These are phyloP conservation scores for Darwinula stevensoni DNA, from an alignment of 2,888 invertebrate genomes.

Conservation along the genomic window DNA sequence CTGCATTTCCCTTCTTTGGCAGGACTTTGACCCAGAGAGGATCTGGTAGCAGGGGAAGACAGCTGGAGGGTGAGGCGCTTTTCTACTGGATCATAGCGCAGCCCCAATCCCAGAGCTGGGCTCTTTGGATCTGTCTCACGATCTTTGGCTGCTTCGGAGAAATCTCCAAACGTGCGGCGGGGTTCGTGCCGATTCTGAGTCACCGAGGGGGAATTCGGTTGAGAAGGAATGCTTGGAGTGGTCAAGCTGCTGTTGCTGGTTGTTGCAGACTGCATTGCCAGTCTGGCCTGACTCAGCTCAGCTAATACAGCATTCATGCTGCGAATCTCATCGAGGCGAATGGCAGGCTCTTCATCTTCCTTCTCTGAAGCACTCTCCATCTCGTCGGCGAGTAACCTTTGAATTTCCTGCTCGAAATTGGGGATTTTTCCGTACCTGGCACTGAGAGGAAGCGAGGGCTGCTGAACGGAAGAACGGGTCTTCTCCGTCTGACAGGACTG, in stretches of 20 bases:
- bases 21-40: slow-evolving; percentile 8
- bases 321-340: slow-evolving; percentile 17
- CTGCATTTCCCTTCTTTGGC: slow-evolving; percentile 8
- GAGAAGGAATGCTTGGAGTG: too few relatives aligned
- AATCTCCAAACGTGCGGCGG: too few relatives aligned
- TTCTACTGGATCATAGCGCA: slow-evolving; percentile 9
- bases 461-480: not conserved
- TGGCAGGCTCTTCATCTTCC: too few relatives aligned
- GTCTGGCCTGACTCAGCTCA: slow-evolving; percentile 12
- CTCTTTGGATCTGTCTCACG: too few relatives aligned
- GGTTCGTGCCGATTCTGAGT: too few relatives aligned
- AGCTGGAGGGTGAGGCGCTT: slow-evolving; percentile 9
- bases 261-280: too few relatives aligned
- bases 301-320: slow-evolving; percentile 13
- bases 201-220: too few relatives aligned
- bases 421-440: slow-evolving; percentile 1
- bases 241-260: too few relatives aligned
- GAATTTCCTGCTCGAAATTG: not conserved
- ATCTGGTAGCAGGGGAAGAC: slow-evolving; percentile 5
- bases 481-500: not conserved
- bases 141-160: too few relatives aligned
- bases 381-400: too few relatives aligned
- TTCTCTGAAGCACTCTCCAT: too few relatives aligned
- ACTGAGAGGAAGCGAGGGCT: not conserved
- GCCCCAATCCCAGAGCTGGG: slow-evolving; percentile 8